Base-by-base conservation (phyloP, 2,888 invertebrate genomes). In the Nebria salina region DNA sequence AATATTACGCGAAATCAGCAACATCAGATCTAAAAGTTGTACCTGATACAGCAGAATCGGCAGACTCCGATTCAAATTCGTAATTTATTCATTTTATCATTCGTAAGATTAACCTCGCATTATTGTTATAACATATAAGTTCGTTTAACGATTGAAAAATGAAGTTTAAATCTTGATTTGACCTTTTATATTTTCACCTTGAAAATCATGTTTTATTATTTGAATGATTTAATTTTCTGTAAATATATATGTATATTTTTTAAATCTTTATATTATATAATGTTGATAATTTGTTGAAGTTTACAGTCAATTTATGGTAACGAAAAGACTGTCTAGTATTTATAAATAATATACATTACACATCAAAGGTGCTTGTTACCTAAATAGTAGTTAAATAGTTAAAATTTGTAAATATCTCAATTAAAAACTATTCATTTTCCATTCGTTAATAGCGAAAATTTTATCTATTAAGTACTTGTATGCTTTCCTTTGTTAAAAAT, bases 1-100 rank as follows among this genome's bases (percentile, higher is more conserved):
- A 97, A 87, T 93, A 93, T 93, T 82, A 83, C 13, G 85, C 85
- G 0, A 88, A 86, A 82, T 85, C 84, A 81, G 75, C 83, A 82
- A 83, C 72, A 77, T 76, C 64, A 77, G 81, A 26, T 54, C 77
- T 54, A 54, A 54, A 54, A 54, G 54, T 7, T 54, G 54, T 54
- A 54, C 54, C 54, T 1, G 54, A 54, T 54, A 54, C 54, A 54
- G 54, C 76, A 42, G 82, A 77, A 75, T 81, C 41, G 78, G 82
- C 75, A 76, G 83, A 81, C 72, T 72, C 81, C 7, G 81, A 81
- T 15, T n/a, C 26, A 68, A 64, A 43, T 20, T 79, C 75, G 72
- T 70, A 70, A 70, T 26, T 15, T 11, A 26, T 70, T 34, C 70
- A 70, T 26, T 20, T 26, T 34, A 70, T 54, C 26, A 25, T 70